Percentiles rank a stretch among this genome's conserved stretches.
Evolutionary conservation across 2,113 vertebrate genomes (phyloP).

Genomic region (Heterotis niloticus): DNA sequence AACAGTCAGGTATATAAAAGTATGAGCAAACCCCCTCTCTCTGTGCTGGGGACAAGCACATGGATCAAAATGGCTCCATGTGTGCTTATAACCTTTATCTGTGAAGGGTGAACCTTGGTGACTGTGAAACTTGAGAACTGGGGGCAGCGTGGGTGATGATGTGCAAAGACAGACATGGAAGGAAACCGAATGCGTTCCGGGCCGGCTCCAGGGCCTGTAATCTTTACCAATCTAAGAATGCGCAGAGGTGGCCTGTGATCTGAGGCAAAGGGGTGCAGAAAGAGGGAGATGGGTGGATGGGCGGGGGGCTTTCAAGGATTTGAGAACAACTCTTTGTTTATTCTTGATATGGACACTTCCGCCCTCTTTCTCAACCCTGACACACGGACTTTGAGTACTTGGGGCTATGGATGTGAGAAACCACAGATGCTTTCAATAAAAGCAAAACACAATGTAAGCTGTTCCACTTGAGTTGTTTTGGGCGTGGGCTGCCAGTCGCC

Average conservation of each 20-base stretch:
- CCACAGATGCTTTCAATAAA: slow-evolving; percentile 37
- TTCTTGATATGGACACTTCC: not conserved
- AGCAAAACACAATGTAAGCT: not conserved
- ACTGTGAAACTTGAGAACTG: slow-evolving; percentile 50
- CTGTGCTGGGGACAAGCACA: slow-evolving; percentile 38
- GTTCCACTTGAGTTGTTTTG: not conserved
- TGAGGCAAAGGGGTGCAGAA: not conserved
- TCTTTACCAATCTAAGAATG: slow-evolving; percentile 47
- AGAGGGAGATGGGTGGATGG: not conserved
- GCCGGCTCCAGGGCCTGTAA: slow-evolving; percentile 40
- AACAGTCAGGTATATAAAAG: not conserved
- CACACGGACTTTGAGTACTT: slow-evolving; percentile 13
- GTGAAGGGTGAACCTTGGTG: slow-evolving; percentile 56
- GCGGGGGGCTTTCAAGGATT: not conserved
- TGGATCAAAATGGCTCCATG: slow-evolving; percentile 62
- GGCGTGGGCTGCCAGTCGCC: not conserved
- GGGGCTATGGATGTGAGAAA: slow-evolving; percentile 31
- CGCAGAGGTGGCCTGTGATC: not conserved
- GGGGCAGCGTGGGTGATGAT: slow-evolving; percentile 55
- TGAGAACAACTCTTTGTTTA: not conserved
- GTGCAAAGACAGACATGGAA: slow-evolving; percentile 55
- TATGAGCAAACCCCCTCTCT: slow-evolving; percentile 23
- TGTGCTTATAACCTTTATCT: slow-evolving; percentile 65
- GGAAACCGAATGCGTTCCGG: slow-evolving; percentile 33
- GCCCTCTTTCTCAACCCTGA: not conserved